phyloP scores from a whole-genome alignment of 2,797 vertebrate genomes.

The Phoebastria nigripes region DNA sequence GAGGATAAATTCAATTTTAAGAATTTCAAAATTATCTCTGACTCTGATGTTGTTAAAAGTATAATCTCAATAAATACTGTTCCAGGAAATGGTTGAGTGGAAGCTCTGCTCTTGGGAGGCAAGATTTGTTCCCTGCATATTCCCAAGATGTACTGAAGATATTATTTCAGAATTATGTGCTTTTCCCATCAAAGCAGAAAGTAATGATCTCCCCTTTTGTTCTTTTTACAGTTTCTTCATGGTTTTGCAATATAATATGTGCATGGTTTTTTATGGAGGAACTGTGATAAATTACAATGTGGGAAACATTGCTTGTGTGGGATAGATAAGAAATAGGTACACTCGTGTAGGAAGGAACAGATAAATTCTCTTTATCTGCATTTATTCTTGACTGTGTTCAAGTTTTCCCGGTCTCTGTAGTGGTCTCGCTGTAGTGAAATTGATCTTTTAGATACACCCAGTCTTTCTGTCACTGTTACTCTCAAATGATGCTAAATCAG shows the following conservation, averaged over 20 bases:
- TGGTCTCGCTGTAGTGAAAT: background rate
- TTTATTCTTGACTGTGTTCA: background rate
- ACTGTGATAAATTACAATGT: background rate
- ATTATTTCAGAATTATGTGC: background rate
- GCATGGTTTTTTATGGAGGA: background rate
- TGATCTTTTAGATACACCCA: background rate
- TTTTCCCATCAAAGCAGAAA: background rate
- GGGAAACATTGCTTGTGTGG: background rate
- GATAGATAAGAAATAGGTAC: constrained; percentile 2
- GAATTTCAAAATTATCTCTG: background rate
- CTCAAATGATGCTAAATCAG: background rate
- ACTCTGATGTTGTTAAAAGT: background rate
- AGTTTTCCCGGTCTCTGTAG: background rate
- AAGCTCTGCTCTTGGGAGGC: background rate
- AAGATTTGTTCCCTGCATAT: background rate
- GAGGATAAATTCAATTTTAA: background rate
- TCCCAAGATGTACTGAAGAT: background rate
- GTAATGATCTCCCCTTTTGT: background rate
- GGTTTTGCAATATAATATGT: background rate
- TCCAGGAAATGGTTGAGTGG: background rate
- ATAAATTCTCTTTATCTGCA: background rate
- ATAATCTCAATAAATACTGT: background rate
- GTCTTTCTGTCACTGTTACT: background rate
- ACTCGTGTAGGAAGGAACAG: background rate
- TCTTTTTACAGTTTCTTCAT: background rate